A percentile compares a stretch with the other conserved stretches of the same genome.
Evolutionary conservation across 2,888 invertebrate genomes (phyloP).

Genomic region (Ophioninae sp.): DNA sequence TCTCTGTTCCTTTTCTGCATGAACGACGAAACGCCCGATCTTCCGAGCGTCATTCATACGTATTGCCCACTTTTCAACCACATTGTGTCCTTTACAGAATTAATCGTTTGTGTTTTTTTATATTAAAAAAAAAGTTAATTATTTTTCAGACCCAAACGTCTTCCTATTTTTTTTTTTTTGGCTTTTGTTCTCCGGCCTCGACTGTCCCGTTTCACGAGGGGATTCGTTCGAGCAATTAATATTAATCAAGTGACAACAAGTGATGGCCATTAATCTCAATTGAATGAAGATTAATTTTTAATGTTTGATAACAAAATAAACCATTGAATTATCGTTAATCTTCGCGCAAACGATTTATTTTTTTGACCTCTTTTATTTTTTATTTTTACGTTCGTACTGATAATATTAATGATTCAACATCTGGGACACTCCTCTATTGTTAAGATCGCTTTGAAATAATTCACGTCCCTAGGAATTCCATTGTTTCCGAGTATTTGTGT

Average conservation of each 20-base stretch:
- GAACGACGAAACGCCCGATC: conserved; percentile 34
- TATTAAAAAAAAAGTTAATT: no score
- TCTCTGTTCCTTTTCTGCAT: conserved; percentile 50
- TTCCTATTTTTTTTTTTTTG: background rate
- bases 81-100: conserved; percentile 16
- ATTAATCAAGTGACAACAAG: background rate
- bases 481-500: background rate
- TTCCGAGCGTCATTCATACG: conserved; percentile 59
- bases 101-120: background rate
- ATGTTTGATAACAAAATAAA: background rate
- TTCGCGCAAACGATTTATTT: no score
- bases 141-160: background rate
- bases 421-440: no score
- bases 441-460: background rate
- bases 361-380: no score
- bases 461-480: background rate
- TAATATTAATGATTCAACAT: no score
- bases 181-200: background rate
- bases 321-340: background rate
- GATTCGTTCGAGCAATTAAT: background rate
- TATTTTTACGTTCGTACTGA: no score
- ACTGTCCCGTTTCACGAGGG: background rate
- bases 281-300: background rate
- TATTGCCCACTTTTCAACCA: conserved; percentile 42
- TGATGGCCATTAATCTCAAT: background rate